These are phyloP conservation scores for Himantopus leucocephalus DNA, from an alignment of 2,113 vertebrate species.

Conservation along the genomic window DNA sequence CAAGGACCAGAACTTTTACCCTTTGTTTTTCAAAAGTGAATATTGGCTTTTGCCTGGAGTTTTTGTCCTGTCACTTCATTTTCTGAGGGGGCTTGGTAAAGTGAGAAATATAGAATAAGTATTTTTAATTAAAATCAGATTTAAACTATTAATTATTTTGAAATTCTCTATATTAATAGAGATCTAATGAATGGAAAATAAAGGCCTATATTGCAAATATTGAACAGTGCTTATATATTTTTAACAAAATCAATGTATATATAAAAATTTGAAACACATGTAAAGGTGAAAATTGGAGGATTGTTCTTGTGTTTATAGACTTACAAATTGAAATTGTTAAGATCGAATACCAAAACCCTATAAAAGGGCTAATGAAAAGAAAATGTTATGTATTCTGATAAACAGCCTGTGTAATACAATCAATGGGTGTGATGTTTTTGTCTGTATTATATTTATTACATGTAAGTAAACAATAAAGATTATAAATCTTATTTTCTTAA, in stretches of 20 bases:
- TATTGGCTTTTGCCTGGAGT: not conserved
- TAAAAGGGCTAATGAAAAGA: slow-evolving; percentile 53
- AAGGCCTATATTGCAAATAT: slow-evolving; percentile 46
- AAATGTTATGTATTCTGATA: slow-evolving; percentile 45
- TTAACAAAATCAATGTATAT: slow-evolving; percentile 26
- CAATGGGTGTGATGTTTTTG: slow-evolving; percentile 51
- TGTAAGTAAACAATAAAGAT: slow-evolving; percentile 56
- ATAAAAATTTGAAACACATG: not conserved
- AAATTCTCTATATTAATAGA: slow-evolving; percentile 29
- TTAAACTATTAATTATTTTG: slow-evolving; percentile 45
- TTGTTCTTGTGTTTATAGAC: not conserved
- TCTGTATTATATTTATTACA: slow-evolving; percentile 59
- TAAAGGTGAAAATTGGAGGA: not conserved
- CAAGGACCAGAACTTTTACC: not conserved
- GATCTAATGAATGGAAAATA: slow-evolving; percentile 27
- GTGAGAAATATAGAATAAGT: not conserved
- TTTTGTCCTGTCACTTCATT: slow-evolving; percentile 25
- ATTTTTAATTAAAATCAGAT: slow-evolving; percentile 55
- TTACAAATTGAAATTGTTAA: slow-evolving; percentile 6
- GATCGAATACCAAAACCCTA: slow-evolving; percentile 49
- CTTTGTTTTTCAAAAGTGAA: not conserved
- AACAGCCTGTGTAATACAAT: slow-evolving; percentile 54
- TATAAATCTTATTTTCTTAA: slow-evolving; percentile 49
- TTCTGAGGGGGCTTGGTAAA: not conserved
- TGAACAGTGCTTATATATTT: slow-evolving; percentile 55